Conservation (phyloP, 2,113 vertebrate genomes). For the Corynorhinus townsendii region DNA sequence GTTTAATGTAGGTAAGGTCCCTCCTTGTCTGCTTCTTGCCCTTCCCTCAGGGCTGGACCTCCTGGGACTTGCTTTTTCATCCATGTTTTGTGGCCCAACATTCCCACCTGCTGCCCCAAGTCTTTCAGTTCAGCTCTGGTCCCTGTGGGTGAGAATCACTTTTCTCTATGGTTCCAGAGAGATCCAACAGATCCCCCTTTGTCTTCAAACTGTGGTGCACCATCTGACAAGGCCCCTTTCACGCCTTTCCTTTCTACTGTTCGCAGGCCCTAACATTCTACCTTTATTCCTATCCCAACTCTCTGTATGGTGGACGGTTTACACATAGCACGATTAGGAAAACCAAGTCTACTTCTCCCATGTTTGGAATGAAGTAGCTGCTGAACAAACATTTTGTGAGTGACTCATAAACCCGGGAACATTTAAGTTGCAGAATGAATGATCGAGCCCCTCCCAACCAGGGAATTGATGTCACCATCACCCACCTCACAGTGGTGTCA, state of each 20-base stretch:
- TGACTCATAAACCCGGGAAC: conserved; percentile 31
- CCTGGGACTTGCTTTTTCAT: neutral
- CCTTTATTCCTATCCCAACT: neutral
- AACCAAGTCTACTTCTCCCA: neutral
- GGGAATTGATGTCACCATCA: neutral
- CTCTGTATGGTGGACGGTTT: neutral
- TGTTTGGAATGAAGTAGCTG: neutral
- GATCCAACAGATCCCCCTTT: neutral
- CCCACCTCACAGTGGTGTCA: neutral
- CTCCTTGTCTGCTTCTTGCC: neutral
- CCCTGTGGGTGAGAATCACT: neutral
- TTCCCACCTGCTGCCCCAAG: neutral
- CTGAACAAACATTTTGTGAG: neutral
- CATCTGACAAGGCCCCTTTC: neutral
- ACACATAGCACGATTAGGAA: neutral
- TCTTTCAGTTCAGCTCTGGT: neutral
- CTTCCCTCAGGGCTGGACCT: neutral
- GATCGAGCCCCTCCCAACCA: neutral
- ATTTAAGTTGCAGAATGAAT: neutral
- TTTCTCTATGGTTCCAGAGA: neutral
- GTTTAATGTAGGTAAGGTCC: neutral
- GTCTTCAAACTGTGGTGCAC: neutral
- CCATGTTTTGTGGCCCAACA: neutral
- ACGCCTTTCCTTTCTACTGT: neutral
- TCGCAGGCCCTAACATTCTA: neutral